Evolutionary conservation across 2,113 vertebrate species (phyloP), one percentile per base, ranked within the genome.

Genomic region (Clarias magur): DNA sequence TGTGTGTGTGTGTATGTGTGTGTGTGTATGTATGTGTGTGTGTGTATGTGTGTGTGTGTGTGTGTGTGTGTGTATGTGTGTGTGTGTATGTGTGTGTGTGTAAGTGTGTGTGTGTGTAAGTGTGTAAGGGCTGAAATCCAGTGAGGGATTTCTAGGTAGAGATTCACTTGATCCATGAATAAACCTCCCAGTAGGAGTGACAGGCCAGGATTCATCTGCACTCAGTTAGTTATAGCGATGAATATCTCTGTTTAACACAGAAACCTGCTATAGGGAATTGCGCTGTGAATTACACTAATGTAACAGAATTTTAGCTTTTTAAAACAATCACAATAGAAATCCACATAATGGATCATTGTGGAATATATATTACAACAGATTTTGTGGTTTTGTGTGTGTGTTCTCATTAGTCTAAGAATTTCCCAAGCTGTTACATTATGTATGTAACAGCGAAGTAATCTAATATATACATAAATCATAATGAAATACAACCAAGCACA

Each of bases 381-480:
- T 48, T 38, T 89, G 84, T 48, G 53, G 23, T 21, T 88, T 83
- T 84, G 78, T 86, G 54, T n/a, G n/a, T 86, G 83, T 82, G 83
- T 80, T 16, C 17, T 80, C 27, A 80, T 54, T 56, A 27, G 56
- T 9, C 2, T 67, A 25, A 59, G 68, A 72, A 80, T 88, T 56
- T 89, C 76, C 84, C 87, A 76, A 85, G 7, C 79, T 48, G 4
- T 38, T 38, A 38, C 34, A 38, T 38, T 38, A 38, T 38, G 34
- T 38, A 25, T 23, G 19, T 63, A 63, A 63, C 12, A 68, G 1
- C 27, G 13, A 67, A 13, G n/a, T 27, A 27, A 67, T 27, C 13
- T 27, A 63, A 63, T 4, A 25, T 67, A 67, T 48, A 63, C 2
- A 59, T 2, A 63, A 23, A 15, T 59, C 21, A 63, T 21, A 21